Evolutionary conservation across 2,797 vertebrate genomes (phyloP).

Genomic region (Mus minutoides): DNA sequence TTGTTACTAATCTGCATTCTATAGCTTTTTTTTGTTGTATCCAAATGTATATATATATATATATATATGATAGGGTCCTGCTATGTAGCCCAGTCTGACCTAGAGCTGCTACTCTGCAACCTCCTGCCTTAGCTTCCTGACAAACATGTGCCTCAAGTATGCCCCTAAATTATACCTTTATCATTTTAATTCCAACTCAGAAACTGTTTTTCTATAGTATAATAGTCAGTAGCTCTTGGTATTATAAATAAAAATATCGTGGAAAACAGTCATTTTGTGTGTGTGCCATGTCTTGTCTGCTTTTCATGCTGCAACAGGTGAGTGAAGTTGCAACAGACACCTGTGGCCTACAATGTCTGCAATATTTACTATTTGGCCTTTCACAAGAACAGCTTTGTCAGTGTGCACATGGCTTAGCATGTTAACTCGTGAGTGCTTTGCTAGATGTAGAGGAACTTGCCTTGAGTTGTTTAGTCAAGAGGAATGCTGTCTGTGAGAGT

Average conservation of each 20-base stretch:
- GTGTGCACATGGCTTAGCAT: neutral
- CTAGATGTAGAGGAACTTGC: neutral
- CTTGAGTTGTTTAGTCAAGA: constrained; percentile 10
- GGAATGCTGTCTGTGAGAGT: neutral
- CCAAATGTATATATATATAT: neutral
- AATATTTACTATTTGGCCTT: constrained; percentile 41
- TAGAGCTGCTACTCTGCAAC: neutral
- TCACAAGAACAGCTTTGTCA: constrained; percentile 26
- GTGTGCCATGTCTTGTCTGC: neutral
- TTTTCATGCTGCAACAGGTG: neutral
- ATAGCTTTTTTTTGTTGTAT: neutral
- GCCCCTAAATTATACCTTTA: neutral
- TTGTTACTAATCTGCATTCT: neutral
- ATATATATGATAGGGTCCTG: neutral
- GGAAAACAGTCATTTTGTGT: neutral
- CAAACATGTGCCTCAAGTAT: neutral
- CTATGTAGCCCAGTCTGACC: neutral
- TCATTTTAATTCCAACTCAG: neutral
- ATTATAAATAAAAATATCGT: constrained; percentile 55
- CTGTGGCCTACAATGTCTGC: neutral
- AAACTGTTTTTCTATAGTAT: neutral
- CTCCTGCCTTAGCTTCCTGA: neutral
- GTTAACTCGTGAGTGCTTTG: constrained; percentile 9
- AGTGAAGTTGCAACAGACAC: neutral
- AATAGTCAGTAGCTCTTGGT: neutral